Evolutionary conservation across 2,888 invertebrate species (phyloP).

Genomic region (Cecidostiba fungosa): DNA sequence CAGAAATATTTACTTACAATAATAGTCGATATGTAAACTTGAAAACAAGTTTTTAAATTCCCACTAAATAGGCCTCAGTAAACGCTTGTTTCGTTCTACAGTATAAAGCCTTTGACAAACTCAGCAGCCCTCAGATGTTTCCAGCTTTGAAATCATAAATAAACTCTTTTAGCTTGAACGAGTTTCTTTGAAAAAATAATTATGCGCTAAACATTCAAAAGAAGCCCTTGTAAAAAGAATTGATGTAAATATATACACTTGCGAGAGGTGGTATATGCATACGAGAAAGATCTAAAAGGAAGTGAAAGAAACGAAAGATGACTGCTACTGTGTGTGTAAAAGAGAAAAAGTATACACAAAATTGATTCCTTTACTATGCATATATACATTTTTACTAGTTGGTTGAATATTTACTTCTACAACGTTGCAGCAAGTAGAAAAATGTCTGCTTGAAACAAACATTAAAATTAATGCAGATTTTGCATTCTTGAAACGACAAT

Average conservation of each 20-base stretch:
- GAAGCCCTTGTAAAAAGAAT: background rate
- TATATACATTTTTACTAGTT: background rate
- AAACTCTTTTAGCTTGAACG: background rate
- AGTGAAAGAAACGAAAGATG: background rate
- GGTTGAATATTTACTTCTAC: too few relatives aligned
- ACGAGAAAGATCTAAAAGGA: background rate
- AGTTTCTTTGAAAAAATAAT: background rate
- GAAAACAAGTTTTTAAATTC: too few relatives aligned
- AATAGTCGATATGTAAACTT: background rate
- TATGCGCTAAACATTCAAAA: background rate
- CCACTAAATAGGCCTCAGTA: too few relatives aligned
- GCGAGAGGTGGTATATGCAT: background rate
- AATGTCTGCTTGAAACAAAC: background rate
- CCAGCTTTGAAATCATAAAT: background rate
- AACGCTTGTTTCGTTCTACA: too few relatives aligned
- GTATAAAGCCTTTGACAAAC: too few relatives aligned
- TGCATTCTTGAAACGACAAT: constrained; percentile 7
- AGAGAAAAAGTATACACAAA: background rate
- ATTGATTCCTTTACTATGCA: background rate
- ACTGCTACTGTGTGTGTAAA: background rate
- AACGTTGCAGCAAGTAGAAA: background rate
- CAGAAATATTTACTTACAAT: too few relatives aligned
- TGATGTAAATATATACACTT: too few relatives aligned
- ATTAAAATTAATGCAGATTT: background rate
- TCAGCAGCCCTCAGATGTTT: background rate